Percentiles rank a stretch among this genome's conserved stretches.
Conservation (phyloP, 2,888 invertebrate genomes). For the Rotaria socialis region DNA sequence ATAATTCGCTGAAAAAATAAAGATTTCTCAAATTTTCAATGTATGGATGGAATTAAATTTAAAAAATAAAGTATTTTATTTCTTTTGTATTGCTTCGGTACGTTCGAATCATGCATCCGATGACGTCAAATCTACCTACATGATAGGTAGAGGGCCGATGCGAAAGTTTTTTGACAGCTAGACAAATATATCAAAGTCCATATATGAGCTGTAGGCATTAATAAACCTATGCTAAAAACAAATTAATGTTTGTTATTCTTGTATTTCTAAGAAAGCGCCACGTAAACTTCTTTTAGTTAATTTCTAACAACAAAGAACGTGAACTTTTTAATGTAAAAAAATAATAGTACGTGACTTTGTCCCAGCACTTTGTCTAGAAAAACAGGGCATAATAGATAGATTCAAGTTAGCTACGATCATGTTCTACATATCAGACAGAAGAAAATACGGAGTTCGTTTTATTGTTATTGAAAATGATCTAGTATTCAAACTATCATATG, state of each 20-base stretch:
- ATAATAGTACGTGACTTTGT: neutral
- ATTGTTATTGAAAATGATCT: no score
- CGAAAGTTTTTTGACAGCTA: neutral
- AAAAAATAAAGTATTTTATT: no score
- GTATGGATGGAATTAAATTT: no score
- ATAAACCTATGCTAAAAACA: no score
- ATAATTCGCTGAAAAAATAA: no score
- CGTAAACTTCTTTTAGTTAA: no score
- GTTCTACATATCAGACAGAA: neutral
- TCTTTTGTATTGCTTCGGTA: no score
- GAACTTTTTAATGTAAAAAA: neutral
- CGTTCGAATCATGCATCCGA: neutral
- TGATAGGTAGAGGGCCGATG: neutral
- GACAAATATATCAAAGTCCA: neutral
- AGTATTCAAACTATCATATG: no score
- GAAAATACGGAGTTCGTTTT: neutral
- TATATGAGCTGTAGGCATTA: neutral
- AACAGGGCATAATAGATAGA: neutral
- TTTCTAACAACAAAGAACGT: neutral
- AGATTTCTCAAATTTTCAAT: no score
- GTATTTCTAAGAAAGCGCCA: no score
- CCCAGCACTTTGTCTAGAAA: neutral
- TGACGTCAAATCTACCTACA: neutral
- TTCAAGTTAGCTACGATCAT: neutral
- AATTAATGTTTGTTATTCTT: no score